Evolutionary conservation across 2,797 vertebrate genomes (phyloP).

Genomic region (Bovichtus variegatus): DNA sequence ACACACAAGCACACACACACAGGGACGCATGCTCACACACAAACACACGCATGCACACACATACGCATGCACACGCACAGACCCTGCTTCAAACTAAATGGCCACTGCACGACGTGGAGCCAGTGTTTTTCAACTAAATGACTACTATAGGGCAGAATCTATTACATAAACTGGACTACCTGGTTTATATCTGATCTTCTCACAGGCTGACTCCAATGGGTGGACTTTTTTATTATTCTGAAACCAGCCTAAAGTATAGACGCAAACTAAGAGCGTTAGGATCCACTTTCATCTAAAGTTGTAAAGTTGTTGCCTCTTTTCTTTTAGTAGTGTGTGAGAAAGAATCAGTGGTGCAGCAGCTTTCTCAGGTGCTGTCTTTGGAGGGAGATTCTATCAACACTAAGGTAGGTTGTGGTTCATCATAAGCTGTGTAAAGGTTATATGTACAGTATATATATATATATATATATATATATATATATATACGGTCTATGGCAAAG

Average conservation of each 20-base stretch:
- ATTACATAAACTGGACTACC: neutral
- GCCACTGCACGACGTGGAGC: too few species aligned
- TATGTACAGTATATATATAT: too few species aligned
- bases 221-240: neutral
- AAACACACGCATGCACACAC: neutral
- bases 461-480: too few species aligned
- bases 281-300: neutral
- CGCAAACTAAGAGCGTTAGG: neutral
- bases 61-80: too few species aligned
- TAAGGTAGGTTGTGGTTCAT: conserved; percentile 58
- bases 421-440: neutral
- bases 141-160: neutral
- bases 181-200: neutral
- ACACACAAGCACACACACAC: too few species aligned
- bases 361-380: conserved; percentile 85
- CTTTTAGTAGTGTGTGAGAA: conserved; percentile 72
- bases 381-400: conserved; percentile 88
- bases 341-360: conserved; percentile 82
- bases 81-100: too few species aligned
- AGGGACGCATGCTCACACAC: neutral
- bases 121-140: neutral
- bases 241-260: neutral
- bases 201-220: neutral
- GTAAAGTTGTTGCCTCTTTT: neutral
- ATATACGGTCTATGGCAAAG: too few species aligned